phyloP scores from a whole-genome alignment of 2,797 vertebrate species.

The Poliocrania exsul region DNA sequence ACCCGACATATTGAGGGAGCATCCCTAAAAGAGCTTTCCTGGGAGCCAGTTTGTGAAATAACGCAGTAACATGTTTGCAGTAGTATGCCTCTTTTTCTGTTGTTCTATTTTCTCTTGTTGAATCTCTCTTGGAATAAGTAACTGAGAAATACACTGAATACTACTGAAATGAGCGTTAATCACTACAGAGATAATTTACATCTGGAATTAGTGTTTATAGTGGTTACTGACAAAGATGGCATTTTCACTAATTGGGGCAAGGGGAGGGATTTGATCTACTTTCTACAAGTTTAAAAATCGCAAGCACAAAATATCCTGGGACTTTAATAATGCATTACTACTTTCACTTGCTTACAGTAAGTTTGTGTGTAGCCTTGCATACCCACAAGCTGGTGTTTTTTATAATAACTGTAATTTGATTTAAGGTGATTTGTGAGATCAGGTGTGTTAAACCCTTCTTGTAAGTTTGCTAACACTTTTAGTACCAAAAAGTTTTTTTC shows the following conservation, averaged over 20 bases:
- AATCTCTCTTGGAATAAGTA: constrained; percentile 48
- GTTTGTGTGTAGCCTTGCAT: not conserved
- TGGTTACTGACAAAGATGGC: not conserved
- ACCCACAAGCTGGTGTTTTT: not conserved
- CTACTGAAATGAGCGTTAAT: constrained; percentile 10
- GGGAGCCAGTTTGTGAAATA: constrained; percentile 73
- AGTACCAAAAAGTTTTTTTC: not conserved
- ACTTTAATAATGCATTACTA: not conserved
- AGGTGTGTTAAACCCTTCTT: not conserved
- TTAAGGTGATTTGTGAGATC: not conserved
- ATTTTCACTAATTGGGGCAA: not conserved
- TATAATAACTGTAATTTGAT: not conserved
- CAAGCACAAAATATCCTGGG: not conserved
- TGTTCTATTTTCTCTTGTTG: constrained; percentile 27
- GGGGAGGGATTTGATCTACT: not conserved
- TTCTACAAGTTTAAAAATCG: not conserved
- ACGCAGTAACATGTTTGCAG: constrained; percentile 72
- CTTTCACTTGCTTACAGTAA: not conserved
- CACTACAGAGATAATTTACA: not conserved
- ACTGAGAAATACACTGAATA: constrained; percentile 14
- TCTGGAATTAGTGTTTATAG: not conserved
- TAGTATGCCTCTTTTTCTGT: constrained; percentile 54
- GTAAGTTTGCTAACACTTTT: not conserved
- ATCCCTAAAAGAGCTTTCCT: constrained; percentile 66
- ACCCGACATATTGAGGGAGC: constrained; percentile 70